A percentile compares a stretch with the other conserved stretches of the same genome.
Evolutionary conservation across 2,113 vertebrate species (phyloP).

Genomic region (Cryptomyrus ogoouensis): DNA sequence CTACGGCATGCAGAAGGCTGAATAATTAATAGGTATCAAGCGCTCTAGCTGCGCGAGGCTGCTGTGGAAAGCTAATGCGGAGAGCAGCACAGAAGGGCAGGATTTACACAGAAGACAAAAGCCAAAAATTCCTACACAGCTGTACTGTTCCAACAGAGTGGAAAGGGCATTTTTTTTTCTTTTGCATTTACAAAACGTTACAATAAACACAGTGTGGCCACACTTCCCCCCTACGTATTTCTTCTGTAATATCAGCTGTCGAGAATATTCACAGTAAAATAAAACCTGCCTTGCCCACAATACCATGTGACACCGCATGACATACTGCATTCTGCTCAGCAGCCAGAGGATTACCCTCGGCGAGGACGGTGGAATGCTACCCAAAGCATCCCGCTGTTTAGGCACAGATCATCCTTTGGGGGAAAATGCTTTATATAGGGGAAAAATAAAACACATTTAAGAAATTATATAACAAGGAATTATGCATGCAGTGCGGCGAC

Average conservation of each 20-base stretch:
- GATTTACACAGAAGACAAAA: background rate
- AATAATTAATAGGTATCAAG: constrained; percentile 20
- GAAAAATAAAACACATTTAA: background rate
- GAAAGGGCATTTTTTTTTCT: background rate
- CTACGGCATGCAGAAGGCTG: background rate
- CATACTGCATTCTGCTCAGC: background rate
- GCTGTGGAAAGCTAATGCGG: background rate
- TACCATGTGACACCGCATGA: background rate
- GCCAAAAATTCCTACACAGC: background rate
- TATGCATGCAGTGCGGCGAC: background rate
- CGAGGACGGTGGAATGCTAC: background rate
- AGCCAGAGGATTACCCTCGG: background rate
- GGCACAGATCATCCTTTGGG: background rate
- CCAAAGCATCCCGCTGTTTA: background rate
- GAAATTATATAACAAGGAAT: background rate
- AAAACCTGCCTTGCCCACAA: background rate
- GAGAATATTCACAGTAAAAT: background rate
- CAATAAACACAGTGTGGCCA: background rate
- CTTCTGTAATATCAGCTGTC: background rate
- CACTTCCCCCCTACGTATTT: background rate
- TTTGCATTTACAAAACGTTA: background rate
- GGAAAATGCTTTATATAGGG: background rate
- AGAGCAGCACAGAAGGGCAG: background rate
- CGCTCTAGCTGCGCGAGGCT: background rate
- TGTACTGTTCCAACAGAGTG: background rate